Conservation (phyloP, 2,113 vertebrate genomes). For the Thryonomys swinderianus region DNA sequence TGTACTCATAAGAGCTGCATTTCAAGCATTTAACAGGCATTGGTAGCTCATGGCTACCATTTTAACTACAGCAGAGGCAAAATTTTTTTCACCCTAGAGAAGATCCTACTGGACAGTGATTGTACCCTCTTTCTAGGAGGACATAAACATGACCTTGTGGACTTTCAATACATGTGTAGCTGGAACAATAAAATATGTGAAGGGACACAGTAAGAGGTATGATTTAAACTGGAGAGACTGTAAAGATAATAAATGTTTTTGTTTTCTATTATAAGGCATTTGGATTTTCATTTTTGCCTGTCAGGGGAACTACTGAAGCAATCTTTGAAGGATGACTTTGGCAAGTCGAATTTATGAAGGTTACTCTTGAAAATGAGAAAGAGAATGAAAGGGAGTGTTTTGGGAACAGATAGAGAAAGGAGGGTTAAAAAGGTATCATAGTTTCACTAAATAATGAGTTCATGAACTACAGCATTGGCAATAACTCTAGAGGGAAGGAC, state of each 20-base stretch:
- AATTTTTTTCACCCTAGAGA: not conserved
- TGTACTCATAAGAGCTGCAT: not conserved
- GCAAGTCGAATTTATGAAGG: not conserved
- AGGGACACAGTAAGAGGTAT: fast-evolving
- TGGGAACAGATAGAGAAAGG: not conserved
- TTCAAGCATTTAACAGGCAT: not conserved
- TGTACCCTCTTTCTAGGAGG: not conserved
- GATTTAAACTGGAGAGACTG: not conserved
- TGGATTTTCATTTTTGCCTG: not conserved
- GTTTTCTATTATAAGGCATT: not conserved
- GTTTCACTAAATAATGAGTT: not conserved
- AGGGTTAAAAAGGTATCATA: not conserved
- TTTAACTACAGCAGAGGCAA: not conserved
- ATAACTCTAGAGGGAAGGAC: not conserved
- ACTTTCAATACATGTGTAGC: not conserved
- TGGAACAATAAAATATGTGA: not conserved
- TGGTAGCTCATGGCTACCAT: not conserved
- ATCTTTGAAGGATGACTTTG: not conserved
- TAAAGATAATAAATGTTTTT: not conserved
- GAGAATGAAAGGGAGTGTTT: not conserved
- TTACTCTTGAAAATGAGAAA: not conserved
- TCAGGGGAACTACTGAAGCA: not conserved
- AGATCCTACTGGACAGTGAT: not conserved
- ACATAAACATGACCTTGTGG: not conserved
- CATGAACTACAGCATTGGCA: not conserved